These are phyloP conservation scores for Chironomus tentans DNA, from an alignment of 2,888 invertebrate species.

Conservation along the genomic window DNA sequence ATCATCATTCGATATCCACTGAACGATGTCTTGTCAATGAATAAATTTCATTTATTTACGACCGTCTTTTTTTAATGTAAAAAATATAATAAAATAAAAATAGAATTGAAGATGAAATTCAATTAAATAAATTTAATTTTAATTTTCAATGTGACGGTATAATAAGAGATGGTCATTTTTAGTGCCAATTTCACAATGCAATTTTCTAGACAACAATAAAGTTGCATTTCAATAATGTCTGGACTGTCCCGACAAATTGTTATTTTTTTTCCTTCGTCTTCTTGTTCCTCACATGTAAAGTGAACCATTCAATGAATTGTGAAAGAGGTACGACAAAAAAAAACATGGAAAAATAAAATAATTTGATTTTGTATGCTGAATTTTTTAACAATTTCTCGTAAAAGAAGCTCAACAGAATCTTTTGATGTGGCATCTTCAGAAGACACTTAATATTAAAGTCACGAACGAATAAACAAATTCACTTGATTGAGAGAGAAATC, in stretches of 20 bases:
- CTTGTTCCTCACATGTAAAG: too few relatives aligned
- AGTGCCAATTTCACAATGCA: neutral
- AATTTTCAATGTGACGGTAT: constrained; percentile 9
- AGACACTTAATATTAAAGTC: constrained; percentile 1
- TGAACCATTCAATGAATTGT: too few relatives aligned
- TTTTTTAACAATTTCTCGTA: too few relatives aligned
- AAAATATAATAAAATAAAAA: too few relatives aligned
- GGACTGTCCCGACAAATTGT: neutral
- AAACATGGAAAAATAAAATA: neutral
- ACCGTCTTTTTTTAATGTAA: neutral
- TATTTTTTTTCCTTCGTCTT: neutral
- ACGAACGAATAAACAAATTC: neutral
- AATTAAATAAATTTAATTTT: constrained; percentile 9
- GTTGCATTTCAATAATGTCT: neutral
- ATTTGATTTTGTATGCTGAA: neutral
- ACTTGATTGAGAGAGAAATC: neutral
- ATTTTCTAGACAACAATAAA: constrained; percentile 9
- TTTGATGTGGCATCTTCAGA: too few relatives aligned
- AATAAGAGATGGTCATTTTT: neutral
- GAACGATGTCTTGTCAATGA: neutral
- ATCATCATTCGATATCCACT: neutral
- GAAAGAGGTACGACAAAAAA: too few relatives aligned
- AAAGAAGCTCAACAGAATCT: too few relatives aligned
- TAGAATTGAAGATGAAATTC: constrained; percentile 1
- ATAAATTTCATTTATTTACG: neutral